Conservation (phyloP, 2,113 vertebrate species). For the Mormyrus iriodes region DNA sequence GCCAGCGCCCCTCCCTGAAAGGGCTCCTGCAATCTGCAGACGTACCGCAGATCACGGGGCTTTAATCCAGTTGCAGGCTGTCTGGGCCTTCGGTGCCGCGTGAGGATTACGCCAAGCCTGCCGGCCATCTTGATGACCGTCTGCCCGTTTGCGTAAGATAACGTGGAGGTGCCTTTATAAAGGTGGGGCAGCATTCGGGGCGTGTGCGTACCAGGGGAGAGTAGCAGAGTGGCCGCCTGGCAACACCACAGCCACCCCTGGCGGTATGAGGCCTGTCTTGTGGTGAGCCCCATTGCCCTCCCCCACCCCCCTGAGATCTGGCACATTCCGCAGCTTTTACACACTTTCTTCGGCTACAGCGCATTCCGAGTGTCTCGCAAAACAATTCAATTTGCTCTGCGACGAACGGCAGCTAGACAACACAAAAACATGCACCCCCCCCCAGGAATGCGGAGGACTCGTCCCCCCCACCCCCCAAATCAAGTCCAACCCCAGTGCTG, state of each 20-base stretch:
- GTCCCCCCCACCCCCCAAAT: background rate
- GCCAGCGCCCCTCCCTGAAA: too few species aligned
- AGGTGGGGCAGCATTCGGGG: background rate
- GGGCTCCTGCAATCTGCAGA: background rate
- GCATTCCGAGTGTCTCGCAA: background rate
- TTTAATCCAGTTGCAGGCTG: background rate
- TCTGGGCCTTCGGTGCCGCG: background rate
- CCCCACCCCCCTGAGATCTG: background rate
- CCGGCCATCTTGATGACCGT: background rate
- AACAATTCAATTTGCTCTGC: background rate
- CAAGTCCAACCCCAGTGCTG: background rate
- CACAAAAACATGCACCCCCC: background rate
- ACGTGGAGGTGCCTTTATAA: background rate
- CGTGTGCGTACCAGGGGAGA: background rate
- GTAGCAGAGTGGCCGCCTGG: background rate
- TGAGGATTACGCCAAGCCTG: background rate
- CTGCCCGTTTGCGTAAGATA: background rate
- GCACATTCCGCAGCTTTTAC: background rate
- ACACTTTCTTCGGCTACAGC: background rate
- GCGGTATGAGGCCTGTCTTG: background rate
- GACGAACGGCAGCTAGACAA: background rate
- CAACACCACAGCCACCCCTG: background rate
- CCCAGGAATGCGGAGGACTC: background rate
- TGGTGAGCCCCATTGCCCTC: background rate
- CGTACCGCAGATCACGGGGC: background rate